phyloP scores from a whole-genome alignment of 2,888 invertebrate genomes.

The Pristionchus japonicus region DNA sequence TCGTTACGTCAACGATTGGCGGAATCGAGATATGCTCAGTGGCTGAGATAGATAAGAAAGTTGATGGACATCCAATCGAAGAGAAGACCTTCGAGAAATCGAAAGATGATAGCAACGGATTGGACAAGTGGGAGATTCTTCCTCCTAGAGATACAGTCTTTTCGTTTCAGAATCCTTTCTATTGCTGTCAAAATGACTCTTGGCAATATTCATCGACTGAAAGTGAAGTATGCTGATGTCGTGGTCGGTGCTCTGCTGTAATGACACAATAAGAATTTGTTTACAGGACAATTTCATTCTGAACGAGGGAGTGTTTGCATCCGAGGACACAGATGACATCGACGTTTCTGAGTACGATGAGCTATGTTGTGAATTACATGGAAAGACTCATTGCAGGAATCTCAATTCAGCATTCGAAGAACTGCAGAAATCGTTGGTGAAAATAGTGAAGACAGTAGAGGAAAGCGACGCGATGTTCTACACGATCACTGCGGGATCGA shows the following conservation, averaged over 20 bases:
- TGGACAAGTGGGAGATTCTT: neutral
- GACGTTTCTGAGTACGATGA: neutral
- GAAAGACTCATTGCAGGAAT: neutral
- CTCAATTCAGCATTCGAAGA: neutral
- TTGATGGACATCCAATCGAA: neutral
- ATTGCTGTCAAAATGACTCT: neutral
- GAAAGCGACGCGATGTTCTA: neutral
- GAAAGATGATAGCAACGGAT: neutral
- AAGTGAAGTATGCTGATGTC: neutral
- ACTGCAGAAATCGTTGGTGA: neutral
- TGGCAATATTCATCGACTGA: neutral
- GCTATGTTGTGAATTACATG: too few relatives aligned
- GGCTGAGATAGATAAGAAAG: neutral
- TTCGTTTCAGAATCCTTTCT: neutral
- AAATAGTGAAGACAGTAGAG: neutral
- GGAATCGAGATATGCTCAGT: neutral
- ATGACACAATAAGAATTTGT: neutral
- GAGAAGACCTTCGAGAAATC: neutral
- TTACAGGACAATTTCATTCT: neutral
- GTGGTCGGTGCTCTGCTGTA: neutral
- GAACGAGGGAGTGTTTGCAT: neutral
- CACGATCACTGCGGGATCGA: neutral
- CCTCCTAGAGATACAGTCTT: neutral
- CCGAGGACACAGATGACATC: neutral
- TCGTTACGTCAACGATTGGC: neutral